These are phyloP conservation scores for Pipra filicauda DNA, from an alignment of 2,113 vertebrate genomes.

Conservation along the genomic window DNA sequence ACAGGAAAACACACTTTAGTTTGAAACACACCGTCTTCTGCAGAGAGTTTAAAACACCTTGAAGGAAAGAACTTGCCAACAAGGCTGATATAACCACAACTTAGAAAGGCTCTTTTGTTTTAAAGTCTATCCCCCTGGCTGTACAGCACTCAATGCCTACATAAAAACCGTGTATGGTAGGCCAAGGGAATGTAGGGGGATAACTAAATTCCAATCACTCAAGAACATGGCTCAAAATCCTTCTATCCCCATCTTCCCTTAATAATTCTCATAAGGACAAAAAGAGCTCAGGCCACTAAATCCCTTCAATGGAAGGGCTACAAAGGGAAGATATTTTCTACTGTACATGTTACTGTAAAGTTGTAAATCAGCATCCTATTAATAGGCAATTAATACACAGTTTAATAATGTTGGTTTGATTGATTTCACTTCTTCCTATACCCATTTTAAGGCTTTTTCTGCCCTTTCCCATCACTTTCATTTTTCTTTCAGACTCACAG, in stretches of 20 bases:
- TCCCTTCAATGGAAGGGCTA: background rate
- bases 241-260: background rate
- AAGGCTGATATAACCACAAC: background rate
- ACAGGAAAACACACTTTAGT: background rate
- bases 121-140: background rate
- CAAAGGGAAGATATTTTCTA: background rate
- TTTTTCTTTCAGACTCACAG: background rate
- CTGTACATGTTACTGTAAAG: background rate
- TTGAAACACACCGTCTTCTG: background rate
- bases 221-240: background rate
- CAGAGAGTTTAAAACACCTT: background rate
- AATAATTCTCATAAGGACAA: background rate
- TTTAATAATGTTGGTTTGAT: background rate
- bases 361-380: background rate
- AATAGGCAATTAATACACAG: background rate
- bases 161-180: background rate
- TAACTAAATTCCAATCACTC: background rate
- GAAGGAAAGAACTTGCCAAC: background rate
- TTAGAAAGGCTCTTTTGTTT: background rate
- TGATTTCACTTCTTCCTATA: background rate
- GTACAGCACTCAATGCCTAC: background rate
- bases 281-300: background rate
- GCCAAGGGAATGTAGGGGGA: background rate
- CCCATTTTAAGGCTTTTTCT: background rate
- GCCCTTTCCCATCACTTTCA: background rate